phyloP scores from a whole-genome alignment of 1,140 invertebrate genomes.

The Caligus rogercresseyi region DNA sequence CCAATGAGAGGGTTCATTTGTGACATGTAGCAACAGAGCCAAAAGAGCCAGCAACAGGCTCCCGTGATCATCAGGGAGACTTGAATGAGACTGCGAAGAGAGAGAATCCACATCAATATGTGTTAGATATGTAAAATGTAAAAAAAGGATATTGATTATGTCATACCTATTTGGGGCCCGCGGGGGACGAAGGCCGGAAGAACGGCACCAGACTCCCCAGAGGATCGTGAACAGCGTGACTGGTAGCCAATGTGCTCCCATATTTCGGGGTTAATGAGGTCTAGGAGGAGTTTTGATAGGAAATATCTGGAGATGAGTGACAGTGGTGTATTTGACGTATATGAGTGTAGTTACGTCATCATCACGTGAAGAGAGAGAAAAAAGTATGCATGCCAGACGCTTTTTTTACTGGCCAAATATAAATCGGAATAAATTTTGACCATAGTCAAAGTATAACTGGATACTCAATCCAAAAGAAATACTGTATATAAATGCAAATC shows the following conservation, averaged over 20 bases:
- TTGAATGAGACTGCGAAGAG: slow-evolving; percentile 8
- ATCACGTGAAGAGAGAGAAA: too few relatives aligned
- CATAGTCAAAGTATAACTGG: too few relatives aligned
- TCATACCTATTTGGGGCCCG: slow-evolving; percentile 65
- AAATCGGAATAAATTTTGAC: too few relatives aligned
- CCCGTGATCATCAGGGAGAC: slow-evolving; percentile 18
- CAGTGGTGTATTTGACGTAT: too few relatives aligned
- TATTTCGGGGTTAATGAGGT: too few relatives aligned
- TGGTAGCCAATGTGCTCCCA: slow-evolving; percentile 54
- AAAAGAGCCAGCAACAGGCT: slow-evolving; percentile 30
- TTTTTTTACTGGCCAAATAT: too few relatives aligned
- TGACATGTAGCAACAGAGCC: slow-evolving; percentile 77
- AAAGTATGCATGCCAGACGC: too few relatives aligned
- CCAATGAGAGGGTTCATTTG: slow-evolving; percentile 88
- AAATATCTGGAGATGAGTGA: too few relatives aligned
- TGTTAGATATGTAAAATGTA: not conserved
- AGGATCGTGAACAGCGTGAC: slow-evolving; percentile 58
- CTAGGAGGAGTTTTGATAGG: too few relatives aligned
- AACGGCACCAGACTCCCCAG: slow-evolving; percentile 59
- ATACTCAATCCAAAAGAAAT: too few relatives aligned
- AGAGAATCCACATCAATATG: not conserved
- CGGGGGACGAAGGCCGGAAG: slow-evolving; percentile 65
- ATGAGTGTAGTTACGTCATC: too few relatives aligned
- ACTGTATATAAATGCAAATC: too few relatives aligned
- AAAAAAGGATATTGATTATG: not conserved